Evolutionary conservation across 2,113 vertebrate species (phyloP), one percentile per base, ranked within the genome.

Genomic region (Sinocyclocheilus anophthalmus): DNA sequence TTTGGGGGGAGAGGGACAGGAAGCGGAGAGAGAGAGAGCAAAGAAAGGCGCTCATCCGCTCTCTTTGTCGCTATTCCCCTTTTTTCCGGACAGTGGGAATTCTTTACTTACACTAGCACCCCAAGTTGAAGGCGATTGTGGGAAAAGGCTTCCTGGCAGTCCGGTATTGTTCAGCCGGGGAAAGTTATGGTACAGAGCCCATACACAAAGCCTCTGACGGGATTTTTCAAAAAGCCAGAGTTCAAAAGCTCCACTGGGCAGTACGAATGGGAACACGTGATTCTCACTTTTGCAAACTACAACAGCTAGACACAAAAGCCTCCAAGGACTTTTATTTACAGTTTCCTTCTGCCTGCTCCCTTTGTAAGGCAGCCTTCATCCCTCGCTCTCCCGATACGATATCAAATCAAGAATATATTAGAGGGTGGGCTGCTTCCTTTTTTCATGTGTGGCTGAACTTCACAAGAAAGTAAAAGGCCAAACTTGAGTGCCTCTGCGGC

Each of bases 401-500:
- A 93, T 93, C 91, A 92, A 93, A 93, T 87, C 91, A 88, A 89
- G 91, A 95, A 93, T 93, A 93, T 88, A 94, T 95, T 91, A 93
- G 86, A 50, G 84, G 88, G 50, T 65, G 81, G 45, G 78, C 90
- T 88, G 83, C 53, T 88, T 86, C 90, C 91, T 89, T 88, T 91
- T 92, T 93, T 93, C 92, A 94, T 93, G 93, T 95, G 92, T 93
- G 93, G 93, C 93, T 94, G 93, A 94, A 94, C 92, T 94, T 95
- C 93, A 94, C 92, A 95, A 92, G 92, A 90, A 87, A 94, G 93
- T 94, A 97, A 96, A 96, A 97, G 96, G 96, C 95, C 96, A 97
- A 95, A 96, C 96, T 96, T 91, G 95, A 97, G 96, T 96, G 96
- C 94, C 93, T 97, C 95, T 94, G 94, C 94, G 96, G 94, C 96